These are phyloP conservation scores for Steinernema carpocapsae DNA, from an alignment of 2,888 invertebrate species.

Conservation along the genomic window DNA sequence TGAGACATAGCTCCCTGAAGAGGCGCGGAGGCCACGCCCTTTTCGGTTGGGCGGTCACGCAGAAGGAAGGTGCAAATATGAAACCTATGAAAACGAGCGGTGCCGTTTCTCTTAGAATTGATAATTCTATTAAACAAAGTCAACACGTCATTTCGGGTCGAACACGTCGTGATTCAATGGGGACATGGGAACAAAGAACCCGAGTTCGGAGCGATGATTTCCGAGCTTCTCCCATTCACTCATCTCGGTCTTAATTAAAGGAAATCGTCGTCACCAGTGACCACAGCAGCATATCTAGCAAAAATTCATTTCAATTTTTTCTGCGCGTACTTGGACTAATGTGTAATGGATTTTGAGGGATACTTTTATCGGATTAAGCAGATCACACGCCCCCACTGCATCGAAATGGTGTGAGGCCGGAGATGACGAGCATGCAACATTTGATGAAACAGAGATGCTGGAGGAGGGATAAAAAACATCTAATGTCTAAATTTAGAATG, in stretches of 20 bases:
- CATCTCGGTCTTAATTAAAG: conserved; percentile 10
- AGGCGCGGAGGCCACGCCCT: conserved; percentile 28
- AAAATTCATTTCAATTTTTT: conserved; percentile 24
- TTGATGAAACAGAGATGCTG: too few relatives aligned
- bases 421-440: too few relatives aligned
- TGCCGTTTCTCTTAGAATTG: neutral
- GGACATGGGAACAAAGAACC: too few relatives aligned
- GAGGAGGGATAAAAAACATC: too few relatives aligned
- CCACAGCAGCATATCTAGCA: neutral
- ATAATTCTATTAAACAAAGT: neutral
- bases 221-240: neutral
- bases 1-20: neutral
- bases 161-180: too few relatives aligned
- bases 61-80: neutral
- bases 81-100: neutral
- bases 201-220: neutral
- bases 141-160: neutral
- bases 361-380: conserved; percentile 9
- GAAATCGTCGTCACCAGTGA: neutral
- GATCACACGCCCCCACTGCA: conserved; percentile 4
- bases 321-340: neutral
- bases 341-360: conserved; percentile 9
- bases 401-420: too few relatives aligned
- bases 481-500: conserved; percentile 30
- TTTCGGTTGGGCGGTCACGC: conserved; percentile 24